Percentiles rank a stretch among this genome's conserved stretches.
Evolutionary conservation across 2,888 invertebrate species (phyloP).

Genomic region (Plusia festucae): DNA sequence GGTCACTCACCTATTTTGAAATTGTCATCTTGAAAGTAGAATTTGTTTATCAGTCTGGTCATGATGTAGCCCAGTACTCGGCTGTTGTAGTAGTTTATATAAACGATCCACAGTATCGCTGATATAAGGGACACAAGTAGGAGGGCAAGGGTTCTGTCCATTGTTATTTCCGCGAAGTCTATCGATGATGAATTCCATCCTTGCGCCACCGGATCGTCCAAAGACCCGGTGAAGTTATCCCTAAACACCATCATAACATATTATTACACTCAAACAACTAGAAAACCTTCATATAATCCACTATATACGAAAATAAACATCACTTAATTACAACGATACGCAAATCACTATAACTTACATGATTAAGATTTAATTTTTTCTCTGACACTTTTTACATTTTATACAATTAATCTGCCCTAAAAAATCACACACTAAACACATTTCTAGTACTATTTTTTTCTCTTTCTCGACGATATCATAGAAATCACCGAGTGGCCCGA

Average conservation of each 20-base stretch:
- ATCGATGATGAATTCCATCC: constrained; percentile 90
- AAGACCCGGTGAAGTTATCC: constrained; percentile 75
- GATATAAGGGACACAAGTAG: constrained; percentile 94
- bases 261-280: constrained; percentile 46
- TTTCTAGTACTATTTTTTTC: constrained; percentile 64
- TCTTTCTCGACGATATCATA: constrained; percentile 68
- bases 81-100: constrained; percentile 98
- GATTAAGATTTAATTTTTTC: constrained; percentile 61
- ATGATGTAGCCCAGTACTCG: constrained; percentile 96
- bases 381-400: constrained; percentile 77
- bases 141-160: constrained; percentile 93
- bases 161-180: constrained; percentile 91
- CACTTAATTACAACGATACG: constrained; percentile 63
- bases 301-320: constrained; percentile 67
- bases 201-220: constrained; percentile 79
- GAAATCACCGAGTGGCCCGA: constrained; percentile 62
- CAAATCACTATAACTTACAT: constrained; percentile 76
- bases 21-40: constrained; percentile 95
- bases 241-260: constrained; percentile 68
- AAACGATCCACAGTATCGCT: constrained; percentile 97
- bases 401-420: constrained; percentile 59
- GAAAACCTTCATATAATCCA: constrained; percentile 63
- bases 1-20: constrained; percentile 94
- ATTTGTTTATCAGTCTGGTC: constrained; percentile 96
- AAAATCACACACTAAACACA: constrained; percentile 68